phyloP scores from a whole-genome alignment of 2,888 invertebrate genomes.

The Metacarcinus magister region DNA sequence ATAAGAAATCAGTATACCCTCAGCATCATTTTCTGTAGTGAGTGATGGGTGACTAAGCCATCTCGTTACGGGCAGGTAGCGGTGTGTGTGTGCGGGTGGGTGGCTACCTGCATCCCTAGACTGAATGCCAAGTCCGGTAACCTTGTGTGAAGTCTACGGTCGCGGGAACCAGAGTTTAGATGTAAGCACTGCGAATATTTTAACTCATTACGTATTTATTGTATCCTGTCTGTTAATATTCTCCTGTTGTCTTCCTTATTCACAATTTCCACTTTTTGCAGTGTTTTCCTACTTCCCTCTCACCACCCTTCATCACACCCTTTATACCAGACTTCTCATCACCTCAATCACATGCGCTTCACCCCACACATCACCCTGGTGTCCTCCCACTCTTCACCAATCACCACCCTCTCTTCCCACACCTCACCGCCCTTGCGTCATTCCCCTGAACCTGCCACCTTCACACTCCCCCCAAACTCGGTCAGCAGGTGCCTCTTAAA shows the following conservation, averaged over 20 bases:
- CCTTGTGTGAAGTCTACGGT: neutral
- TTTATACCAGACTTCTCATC: neutral
- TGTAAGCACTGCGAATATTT: no score
- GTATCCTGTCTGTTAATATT: neutral
- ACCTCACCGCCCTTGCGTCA: neutral
- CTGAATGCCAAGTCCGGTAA: neutral
- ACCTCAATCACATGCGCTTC: neutral
- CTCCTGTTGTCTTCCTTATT: neutral
- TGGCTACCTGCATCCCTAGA: neutral
- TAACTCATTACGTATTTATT: no score
- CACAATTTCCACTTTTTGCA: neutral
- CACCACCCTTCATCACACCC: neutral
- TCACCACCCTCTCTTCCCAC: neutral
- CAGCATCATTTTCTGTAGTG: neutral
- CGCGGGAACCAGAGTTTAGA: neutral
- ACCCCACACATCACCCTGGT: neutral
- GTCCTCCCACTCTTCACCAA: neutral
- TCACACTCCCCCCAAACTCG: slow-evolving; percentile 11
- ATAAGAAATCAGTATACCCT: neutral
- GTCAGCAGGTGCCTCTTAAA: slow-evolving; percentile 40
- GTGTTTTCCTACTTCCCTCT: neutral
- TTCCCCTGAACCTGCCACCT: neutral
- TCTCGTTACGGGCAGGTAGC: neutral
- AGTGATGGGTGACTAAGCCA: neutral
- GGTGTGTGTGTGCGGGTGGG: slow-evolving; percentile 45